Conservation (phyloP, 2,797 vertebrate species). For the Sciurus carolinensis region DNA sequence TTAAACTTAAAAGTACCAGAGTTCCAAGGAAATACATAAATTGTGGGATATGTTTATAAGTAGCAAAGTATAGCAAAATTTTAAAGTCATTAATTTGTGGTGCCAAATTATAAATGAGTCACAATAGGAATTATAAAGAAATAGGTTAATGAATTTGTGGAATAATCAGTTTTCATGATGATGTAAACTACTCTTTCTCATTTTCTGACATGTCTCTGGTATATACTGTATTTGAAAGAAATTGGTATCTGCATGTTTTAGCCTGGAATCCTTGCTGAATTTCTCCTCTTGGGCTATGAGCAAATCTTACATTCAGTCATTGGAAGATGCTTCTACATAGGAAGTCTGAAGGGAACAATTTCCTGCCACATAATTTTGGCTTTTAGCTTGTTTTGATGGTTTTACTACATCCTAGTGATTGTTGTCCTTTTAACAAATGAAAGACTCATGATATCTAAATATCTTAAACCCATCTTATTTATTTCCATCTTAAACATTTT, state of each 20-base stretch:
- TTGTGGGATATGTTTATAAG: not conserved
- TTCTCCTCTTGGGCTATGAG: not conserved
- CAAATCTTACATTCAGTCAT: not conserved
- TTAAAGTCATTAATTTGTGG: not conserved
- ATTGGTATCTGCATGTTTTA: not conserved
- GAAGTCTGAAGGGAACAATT: not conserved
- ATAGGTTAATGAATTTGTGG: not conserved
- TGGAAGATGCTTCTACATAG: not conserved
- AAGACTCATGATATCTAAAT: not conserved
- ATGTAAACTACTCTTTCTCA: not conserved
- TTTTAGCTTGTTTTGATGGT: not conserved
- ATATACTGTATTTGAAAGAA: not conserved
- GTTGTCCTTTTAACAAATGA: not conserved
- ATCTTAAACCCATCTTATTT: not conserved
- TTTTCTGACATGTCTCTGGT: not conserved
- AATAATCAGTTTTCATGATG: not conserved
- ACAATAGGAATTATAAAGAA: not conserved
- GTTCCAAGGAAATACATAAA: not conserved
- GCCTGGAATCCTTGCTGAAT: not conserved
- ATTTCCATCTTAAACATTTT: not conserved
- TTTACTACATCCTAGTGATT: slow-evolving; percentile 47
- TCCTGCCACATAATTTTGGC: not conserved
- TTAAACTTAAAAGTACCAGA: not conserved
- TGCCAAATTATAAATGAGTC: not conserved
- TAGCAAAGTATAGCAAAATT: not conserved